phyloP scores from a whole-genome alignment of 2,888 invertebrate species.

The Noctua fimbriata region DNA sequence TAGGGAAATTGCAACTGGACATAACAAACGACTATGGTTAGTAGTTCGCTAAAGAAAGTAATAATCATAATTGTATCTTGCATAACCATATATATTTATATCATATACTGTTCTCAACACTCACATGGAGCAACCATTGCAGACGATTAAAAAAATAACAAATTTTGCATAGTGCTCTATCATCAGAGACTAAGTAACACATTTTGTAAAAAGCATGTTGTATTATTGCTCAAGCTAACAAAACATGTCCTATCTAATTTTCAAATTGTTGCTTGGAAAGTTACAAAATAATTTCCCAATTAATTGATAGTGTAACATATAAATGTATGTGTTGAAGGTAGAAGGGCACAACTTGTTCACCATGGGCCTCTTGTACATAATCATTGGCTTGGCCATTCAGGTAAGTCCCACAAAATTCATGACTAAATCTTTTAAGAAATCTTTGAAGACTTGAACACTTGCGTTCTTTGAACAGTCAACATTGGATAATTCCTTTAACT shows the following conservation, averaged over 20 bases:
- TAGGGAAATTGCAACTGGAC: neutral
- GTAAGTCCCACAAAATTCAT: conserved; percentile 70
- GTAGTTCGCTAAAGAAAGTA: neutral
- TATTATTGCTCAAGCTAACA: conserved; percentile 62
- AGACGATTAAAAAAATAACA: neutral
- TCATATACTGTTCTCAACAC: neutral
- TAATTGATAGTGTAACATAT: conserved; percentile 76
- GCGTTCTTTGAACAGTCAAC: neutral
- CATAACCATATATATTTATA: no score
- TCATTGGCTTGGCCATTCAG: conserved; percentile 82
- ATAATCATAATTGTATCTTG: neutral
- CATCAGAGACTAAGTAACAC: conserved; percentile 4
- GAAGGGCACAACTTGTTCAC: conserved; percentile 68
- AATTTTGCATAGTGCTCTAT: conserved; percentile 14
- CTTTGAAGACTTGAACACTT: neutral
- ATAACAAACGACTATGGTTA: neutral
- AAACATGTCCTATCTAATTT: conserved; percentile 72
- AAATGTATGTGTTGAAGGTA: conserved; percentile 69
- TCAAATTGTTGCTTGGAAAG: conserved; percentile 63
- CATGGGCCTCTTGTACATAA: conserved; percentile 81
- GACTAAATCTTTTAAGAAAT: neutral
- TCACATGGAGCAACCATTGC: neutral
- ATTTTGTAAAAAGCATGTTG: conserved; percentile 28
- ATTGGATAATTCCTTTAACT: neutral
- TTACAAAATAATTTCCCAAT: conserved; percentile 76